These are phyloP conservation scores for Salminus brasiliensis DNA, from an alignment of 2,113 vertebrate genomes.

Conservation along the genomic window DNA sequence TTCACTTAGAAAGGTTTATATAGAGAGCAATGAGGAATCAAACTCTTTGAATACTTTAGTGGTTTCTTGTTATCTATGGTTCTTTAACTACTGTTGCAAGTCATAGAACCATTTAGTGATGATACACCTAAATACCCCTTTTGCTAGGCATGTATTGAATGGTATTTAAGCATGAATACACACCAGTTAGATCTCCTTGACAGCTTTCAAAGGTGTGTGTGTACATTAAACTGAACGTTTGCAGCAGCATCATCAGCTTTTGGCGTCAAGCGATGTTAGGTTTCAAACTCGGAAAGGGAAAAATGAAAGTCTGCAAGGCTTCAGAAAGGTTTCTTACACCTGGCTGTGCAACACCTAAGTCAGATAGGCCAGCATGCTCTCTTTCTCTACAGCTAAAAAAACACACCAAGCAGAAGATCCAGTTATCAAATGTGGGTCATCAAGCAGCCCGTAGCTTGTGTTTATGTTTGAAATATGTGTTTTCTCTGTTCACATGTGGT, in stretches of 20 bases:
- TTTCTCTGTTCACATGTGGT: background rate
- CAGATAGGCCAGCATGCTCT: background rate
- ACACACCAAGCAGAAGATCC: background rate
- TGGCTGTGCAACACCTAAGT: background rate
- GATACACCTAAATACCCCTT: too few species aligned
- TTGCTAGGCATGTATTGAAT: too few species aligned
- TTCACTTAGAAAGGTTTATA: too few species aligned
- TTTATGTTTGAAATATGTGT: background rate
- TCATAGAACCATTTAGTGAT: too few species aligned
- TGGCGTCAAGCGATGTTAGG: background rate
- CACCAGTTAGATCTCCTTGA: background rate
- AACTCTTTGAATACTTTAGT: too few species aligned
- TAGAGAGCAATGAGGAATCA: too few species aligned
- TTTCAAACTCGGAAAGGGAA: slow-evolving; percentile 20
- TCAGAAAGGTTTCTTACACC: background rate
- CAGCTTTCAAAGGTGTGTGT: too few species aligned
- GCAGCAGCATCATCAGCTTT: background rate
- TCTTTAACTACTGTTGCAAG: too few species aligned
- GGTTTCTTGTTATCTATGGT: too few species aligned
- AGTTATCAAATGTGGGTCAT: background rate
- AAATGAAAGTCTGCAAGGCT: background rate
- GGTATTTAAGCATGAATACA: background rate
- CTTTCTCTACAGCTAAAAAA: background rate
- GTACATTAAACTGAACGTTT: too few species aligned
- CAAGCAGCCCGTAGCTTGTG: background rate